These are phyloP conservation scores for Dicyrtoma fusca DNA, from an alignment of 2,888 invertebrate species.

Conservation along the genomic window DNA sequence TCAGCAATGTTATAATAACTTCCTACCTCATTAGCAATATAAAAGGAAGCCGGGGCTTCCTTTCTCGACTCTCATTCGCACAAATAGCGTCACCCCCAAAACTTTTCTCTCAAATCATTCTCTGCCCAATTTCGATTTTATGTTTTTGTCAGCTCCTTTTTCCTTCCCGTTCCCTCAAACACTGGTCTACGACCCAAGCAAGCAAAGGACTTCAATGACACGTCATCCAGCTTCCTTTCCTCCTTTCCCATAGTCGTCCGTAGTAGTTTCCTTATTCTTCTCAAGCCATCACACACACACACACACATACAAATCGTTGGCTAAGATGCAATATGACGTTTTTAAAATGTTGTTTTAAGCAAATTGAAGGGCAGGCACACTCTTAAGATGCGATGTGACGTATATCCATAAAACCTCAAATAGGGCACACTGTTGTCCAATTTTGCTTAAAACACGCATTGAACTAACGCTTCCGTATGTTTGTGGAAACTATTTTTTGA, in stretches of 20 bases:
- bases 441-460: too few species aligned
- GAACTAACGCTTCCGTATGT: too few species aligned
- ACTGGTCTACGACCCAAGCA: too few species aligned
- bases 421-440: too few species aligned
- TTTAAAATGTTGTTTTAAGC: too few species aligned
- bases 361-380: too few species aligned
- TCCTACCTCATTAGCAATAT: slow-evolving; percentile 47
- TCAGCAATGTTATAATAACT: slow-evolving; percentile 36
- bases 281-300: background rate
- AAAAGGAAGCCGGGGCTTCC: slow-evolving; percentile 31
- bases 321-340: too few species aligned
- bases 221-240: too few species aligned
- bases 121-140: slow-evolving; percentile 41
- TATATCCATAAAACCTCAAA: too few species aligned
- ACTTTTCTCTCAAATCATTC: slow-evolving; percentile 45
- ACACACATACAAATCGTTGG: background rate
- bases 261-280: slow-evolving; percentile 2
- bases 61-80: slow-evolving; percentile 19
- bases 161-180: background rate
- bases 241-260: background rate
- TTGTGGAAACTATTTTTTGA: background rate
- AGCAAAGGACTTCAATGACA: too few species aligned
- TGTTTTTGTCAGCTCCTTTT: slow-evolving; percentile 39
- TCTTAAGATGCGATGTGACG: too few species aligned
- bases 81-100: slow-evolving; percentile 20